Evolutionary conservation across 2,888 invertebrate genomes (phyloP), one percentile per base, ranked within the genome.

Genomic region (Sycophila texana): DNA sequence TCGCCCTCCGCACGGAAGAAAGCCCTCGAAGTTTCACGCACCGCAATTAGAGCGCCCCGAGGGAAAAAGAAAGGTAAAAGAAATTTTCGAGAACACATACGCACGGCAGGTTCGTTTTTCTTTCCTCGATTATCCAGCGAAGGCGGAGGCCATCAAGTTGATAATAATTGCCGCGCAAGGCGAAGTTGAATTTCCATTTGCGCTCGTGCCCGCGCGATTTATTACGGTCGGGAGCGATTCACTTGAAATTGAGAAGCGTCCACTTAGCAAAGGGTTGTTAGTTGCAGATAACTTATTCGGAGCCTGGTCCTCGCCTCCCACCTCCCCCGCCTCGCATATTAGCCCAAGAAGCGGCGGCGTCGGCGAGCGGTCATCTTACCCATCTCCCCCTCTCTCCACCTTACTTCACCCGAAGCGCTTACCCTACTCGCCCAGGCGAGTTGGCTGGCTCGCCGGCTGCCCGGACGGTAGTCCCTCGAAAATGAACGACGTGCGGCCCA

Each of bases 231-330:
- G 58, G 63, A 66, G 81, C 78, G 81, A 79, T 80, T 79, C 70
- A 68, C 79, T 83, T 74, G 81, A 83, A 80, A 84, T 88, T 89
- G 89, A 89, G 88, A 88, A 89, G 87, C 87, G 77, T 85, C 85
- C 86, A 86, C 86, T 87, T 86, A 85, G 86, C 83, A 84, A 87
- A 88, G 88, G 88, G 88, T 88, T 88, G 88, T 84, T 87, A 86
- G 88, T 88, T 87, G 87, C 84, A 86, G 80, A 89, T 89, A 89
- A 89, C 88, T 89, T 89, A 89, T 89, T 88, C 87, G 83, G 60
- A 12, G 84, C 84, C 83, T 81, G 83, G 72, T 82, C 86, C 81
- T 82, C 16, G 22, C 79, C 61, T 81, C 84, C 82, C 82, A 80
- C 77, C 81, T 39, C 61, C 77, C 82, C 75, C 74, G 73, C 61